Evolutionary conservation across 92 coral and sea anemone genomes (phyloP).

Genomic region (Porites rus): DNA sequence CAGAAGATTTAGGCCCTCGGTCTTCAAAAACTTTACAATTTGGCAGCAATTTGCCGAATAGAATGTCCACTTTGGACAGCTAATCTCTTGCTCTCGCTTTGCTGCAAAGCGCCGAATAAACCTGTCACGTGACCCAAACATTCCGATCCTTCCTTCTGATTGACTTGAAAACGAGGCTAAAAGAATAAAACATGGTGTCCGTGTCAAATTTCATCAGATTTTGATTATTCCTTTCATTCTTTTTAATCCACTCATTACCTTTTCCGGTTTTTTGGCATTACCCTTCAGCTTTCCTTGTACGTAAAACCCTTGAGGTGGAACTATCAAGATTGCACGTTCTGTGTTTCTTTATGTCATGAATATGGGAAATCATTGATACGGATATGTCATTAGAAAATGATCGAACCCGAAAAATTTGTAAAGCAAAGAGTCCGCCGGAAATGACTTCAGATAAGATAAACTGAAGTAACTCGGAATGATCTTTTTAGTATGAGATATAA

Average conservation of each 20-base stretch:
- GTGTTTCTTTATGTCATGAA: too few relatives aligned
- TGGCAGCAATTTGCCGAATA: constrained; percentile 18
- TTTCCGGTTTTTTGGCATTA: neutral
- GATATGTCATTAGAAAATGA: constrained; percentile 9
- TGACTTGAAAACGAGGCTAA: constrained; percentile 77
- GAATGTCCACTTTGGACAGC: constrained; percentile 34
- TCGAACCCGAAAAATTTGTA: neutral
- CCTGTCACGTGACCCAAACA: constrained; percentile 77
- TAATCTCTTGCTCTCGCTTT: constrained; percentile 25
- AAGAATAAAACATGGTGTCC: constrained; percentile 34
- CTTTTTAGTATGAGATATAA: too few relatives aligned
- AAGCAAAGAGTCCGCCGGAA: constrained; percentile 27
- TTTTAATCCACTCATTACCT: constrained; percentile 19
- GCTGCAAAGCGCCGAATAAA: constrained; percentile 48
- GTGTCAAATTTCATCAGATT: constrained; percentile 42
- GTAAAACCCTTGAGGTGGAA: too few relatives aligned
- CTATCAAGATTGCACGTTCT: neutral
- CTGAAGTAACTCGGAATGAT: constrained; percentile 14
- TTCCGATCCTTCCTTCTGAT: constrained; percentile 76
- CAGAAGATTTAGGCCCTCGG: neutral
- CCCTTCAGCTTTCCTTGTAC: neutral
- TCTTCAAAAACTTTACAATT: neutral
- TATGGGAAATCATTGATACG: neutral
- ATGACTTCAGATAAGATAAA: constrained; percentile 32
- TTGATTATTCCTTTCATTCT: constrained; percentile 13